phyloP scores from a whole-genome alignment of 2,797 vertebrate species.

The Gobionotothen gibberifrons region DNA sequence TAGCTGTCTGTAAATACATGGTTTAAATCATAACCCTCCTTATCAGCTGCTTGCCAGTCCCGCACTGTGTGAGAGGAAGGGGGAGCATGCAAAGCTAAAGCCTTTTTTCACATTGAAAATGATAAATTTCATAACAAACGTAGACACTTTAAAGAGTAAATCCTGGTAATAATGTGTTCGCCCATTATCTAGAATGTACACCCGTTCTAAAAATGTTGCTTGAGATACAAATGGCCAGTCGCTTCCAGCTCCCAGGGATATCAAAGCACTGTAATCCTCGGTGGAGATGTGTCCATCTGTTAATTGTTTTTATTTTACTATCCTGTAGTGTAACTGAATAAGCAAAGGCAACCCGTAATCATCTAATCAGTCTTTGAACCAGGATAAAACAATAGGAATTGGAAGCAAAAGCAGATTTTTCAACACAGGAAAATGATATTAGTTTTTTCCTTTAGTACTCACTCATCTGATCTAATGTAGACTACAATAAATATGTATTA shows the following conservation, averaged over 20 bases:
- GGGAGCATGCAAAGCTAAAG: conserved; percentile 5
- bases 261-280: conserved; percentile 26
- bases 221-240: conserved; percentile 29
- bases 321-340: conserved; percentile 3
- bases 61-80: conserved; percentile 20
- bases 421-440: neutral
- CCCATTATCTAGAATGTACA: conserved; percentile 27
- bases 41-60: conserved; percentile 68
- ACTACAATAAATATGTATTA: neutral
- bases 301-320: conserved; percentile 12
- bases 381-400: neutral
- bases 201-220: neutral
- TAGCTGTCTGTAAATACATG: conserved; percentile 61
- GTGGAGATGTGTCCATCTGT: conserved; percentile 22
- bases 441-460: neutral
- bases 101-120: conserved; percentile 30
- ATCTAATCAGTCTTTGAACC: conserved; percentile 5
- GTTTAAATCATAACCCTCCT: conserved; percentile 65
- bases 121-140: conserved; percentile 19
- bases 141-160: conserved; percentile 28
- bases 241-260: neutral
- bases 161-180: conserved; percentile 19
- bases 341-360: conserved; percentile 9
- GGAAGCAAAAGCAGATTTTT: neutral
- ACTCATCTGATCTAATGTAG: neutral